Evolutionary conservation across 2,888 invertebrate genomes (phyloP).

Genomic region (Caenorhabditis sp.): DNA sequence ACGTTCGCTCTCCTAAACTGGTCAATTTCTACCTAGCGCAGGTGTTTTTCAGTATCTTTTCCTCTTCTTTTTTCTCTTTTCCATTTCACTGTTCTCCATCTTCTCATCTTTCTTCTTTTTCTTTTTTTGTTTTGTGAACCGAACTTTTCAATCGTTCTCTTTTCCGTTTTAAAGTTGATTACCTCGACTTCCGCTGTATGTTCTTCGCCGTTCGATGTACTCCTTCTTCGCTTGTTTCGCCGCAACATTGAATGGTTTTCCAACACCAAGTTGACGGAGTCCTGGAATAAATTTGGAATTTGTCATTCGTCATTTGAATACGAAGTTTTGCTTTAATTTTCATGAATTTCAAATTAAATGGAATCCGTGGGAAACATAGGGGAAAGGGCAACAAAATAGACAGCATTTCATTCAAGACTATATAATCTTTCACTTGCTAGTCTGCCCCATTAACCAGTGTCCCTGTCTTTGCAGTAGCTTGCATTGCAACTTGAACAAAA

Average conservation of each 20-base stretch:
- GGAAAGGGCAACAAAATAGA: not conserved
- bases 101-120: not conserved
- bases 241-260: slow-evolving; percentile 73
- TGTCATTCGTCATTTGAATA: too few relatives aligned
- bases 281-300: too few relatives aligned
- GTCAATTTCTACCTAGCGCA: slow-evolving; percentile 26
- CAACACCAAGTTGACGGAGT: slow-evolving; percentile 67
- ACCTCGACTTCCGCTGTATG: slow-evolving; percentile 65
- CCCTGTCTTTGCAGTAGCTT: not conserved
- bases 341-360: not conserved
- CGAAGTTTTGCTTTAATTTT: too few relatives aligned
- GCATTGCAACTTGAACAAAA: slow-evolving; percentile 3
- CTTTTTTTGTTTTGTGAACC: not conserved
- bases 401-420: not conserved
- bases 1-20: slow-evolving; percentile 14
- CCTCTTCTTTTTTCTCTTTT: not conserved
- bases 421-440: not conserved
- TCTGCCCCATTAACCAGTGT: not conserved
- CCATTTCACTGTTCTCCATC: not conserved
- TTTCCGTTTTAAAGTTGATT: slow-evolving; percentile 36
- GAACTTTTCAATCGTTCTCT: slow-evolving; percentile 3
- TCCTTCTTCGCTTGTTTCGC: slow-evolving; percentile 74
- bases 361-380: slow-evolving; percentile 14
- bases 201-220: slow-evolving; percentile 68
- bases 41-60: slow-evolving; percentile 38